Evolutionary conservation across 35 echinoderm and acorn worm genomes (phyloP).

Genomic region (Apostichopus parvimensis): DNA sequence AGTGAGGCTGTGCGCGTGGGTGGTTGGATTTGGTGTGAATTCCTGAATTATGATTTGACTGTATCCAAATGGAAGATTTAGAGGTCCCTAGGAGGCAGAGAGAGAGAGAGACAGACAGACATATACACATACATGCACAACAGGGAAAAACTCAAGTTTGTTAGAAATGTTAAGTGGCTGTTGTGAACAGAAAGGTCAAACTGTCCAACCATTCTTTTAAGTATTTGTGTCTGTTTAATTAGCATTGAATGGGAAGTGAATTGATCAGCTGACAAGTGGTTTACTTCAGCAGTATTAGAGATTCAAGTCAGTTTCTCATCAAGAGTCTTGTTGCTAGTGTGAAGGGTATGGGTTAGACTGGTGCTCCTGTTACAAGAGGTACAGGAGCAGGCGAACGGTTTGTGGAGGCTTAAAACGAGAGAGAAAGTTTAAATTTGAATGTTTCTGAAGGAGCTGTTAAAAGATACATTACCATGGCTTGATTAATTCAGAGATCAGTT

Average conservation of each 20-base stretch:
- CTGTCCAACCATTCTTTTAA: neutral
- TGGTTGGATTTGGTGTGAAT: conserved; percentile 44
- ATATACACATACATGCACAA: neutral
- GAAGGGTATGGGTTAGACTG: too few relatives aligned
- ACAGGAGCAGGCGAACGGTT: too few relatives aligned
- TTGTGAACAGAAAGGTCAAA: neutral
- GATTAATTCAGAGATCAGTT: too few relatives aligned
- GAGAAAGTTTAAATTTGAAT: too few relatives aligned
- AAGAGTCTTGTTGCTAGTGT: too few relatives aligned
- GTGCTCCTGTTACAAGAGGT: too few relatives aligned
- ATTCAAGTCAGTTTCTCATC: too few relatives aligned
- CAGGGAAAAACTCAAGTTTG: neutral
- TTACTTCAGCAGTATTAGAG: neutral
- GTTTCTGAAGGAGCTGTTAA: too few relatives aligned
- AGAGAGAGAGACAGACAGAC: neutral
- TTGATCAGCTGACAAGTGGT: neutral
- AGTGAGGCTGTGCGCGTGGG: conserved; percentile 28
- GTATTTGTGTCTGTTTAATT: neutral
- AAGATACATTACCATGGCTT: too few relatives aligned
- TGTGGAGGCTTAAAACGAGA: too few relatives aligned
- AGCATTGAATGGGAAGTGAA: neutral
- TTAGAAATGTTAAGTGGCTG: conserved; percentile 25
- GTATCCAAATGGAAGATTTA: conserved; percentile 30
- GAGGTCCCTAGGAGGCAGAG: conserved; percentile 30
- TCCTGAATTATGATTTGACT: conserved; percentile 45